phyloP scores from a whole-genome alignment of 2,797 vertebrate species.

The Chelmon rostratus region DNA sequence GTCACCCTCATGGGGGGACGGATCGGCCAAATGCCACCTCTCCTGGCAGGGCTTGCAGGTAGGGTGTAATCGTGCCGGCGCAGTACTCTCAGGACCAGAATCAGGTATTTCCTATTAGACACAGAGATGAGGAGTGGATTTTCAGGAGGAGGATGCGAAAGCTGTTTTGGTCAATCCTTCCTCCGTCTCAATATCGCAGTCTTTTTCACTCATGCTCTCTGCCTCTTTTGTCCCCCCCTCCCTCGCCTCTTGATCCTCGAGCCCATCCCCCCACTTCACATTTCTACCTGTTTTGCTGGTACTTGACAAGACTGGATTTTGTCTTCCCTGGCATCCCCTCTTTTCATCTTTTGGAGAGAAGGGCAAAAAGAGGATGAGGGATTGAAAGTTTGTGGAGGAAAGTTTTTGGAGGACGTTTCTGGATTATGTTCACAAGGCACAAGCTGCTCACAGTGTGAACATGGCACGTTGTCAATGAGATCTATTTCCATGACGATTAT shows the following conservation, averaged over 20 bases:
- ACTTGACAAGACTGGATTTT: constrained; percentile 81
- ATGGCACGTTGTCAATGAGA: constrained; percentile 90
- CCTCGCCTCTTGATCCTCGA: constrained; percentile 69
- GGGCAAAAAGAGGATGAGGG: constrained; percentile 84
- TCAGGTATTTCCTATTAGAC: constrained; percentile 87
- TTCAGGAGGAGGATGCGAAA: constrained; percentile 78
- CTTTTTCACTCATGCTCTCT: constrained; percentile 44
- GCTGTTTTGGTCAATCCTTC: constrained; percentile 79
- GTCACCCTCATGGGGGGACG: constrained; percentile 75
- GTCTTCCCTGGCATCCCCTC: constrained; percentile 73
- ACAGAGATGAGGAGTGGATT: constrained; percentile 85
- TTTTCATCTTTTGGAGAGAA: constrained; percentile 77
- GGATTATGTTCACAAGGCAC: constrained; percentile 89
- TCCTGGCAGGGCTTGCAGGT: constrained; percentile 84
- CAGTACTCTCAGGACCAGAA: constrained; percentile 83
- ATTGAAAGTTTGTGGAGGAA: constrained; percentile 86
- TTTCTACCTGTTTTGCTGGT: constrained; percentile 80
- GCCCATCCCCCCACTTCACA: constrained; percentile 54
- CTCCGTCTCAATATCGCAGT: constrained; percentile 52
- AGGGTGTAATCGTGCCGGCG: constrained; percentile 83
- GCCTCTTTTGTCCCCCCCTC: constrained; percentile 50
- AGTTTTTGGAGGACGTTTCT: constrained; percentile 90
- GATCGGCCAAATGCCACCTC: constrained; percentile 87
- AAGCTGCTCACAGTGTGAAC: constrained; percentile 91
- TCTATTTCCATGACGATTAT: constrained; percentile 91